phyloP scores from a whole-genome alignment of 92 coral and sea anemone species.

The Phenganax marumi region DNA sequence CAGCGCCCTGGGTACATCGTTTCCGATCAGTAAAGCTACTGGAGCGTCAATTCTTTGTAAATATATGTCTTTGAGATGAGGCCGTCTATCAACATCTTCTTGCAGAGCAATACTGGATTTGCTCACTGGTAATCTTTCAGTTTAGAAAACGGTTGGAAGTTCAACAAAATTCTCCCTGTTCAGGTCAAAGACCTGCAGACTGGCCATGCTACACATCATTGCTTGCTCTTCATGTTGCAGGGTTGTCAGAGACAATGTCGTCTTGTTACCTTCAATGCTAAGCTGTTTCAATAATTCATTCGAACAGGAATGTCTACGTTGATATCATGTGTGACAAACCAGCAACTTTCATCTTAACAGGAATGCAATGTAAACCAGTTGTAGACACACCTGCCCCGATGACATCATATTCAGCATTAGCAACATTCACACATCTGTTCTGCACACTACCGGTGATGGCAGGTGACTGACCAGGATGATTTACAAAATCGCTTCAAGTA shows the following conservation, averaged over 20 bases:
- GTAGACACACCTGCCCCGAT: conserved; percentile 23
- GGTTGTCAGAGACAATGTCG: conserved; percentile 23
- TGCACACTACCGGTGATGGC: not conserved
- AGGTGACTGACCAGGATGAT: not conserved
- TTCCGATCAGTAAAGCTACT: conserved; percentile 53
- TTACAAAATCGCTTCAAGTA: not conserved
- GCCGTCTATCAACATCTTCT: conserved; percentile 49
- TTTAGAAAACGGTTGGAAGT: conserved; percentile 41
- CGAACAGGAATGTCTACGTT: conserved; percentile 51
- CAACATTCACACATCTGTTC: not conserved
- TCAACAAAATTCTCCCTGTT: conserved; percentile 39
- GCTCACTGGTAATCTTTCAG: conserved; percentile 47
- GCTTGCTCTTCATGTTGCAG: not conserved
- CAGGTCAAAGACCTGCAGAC: conserved; percentile 44
- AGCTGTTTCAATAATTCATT: conserved; percentile 42
- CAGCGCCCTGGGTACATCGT: conserved; percentile 52
- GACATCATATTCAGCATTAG: not conserved
- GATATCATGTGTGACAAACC: not conserved
- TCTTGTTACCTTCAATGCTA: conserved; percentile 30
- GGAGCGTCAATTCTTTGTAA: conserved; percentile 45
- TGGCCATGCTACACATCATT: not conserved
- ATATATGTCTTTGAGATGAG: conserved; percentile 49
- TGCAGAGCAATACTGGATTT: conserved; percentile 34
- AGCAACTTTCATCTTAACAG: conserved; percentile 48
- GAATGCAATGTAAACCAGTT: conserved; percentile 50